Evolutionary conservation across 2,113 vertebrate genomes (phyloP).

Genomic region (Eurystomus gularis): DNA sequence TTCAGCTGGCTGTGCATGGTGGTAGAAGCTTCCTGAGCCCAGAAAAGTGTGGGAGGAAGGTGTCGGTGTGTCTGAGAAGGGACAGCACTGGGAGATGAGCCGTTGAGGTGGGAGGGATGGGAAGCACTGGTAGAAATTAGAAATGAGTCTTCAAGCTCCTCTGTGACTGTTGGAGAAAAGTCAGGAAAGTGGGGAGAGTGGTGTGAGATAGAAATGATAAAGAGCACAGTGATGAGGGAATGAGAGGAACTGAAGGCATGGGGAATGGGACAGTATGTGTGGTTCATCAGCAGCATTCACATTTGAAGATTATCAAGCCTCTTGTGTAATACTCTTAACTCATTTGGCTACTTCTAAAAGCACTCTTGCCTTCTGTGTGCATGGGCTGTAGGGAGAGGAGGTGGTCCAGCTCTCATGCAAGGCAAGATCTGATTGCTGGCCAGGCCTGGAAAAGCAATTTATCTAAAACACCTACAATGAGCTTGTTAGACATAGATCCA

Average conservation of each 20-base stretch:
- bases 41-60: rapidly evolving
- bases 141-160: not conserved
- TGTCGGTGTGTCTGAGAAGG: not conserved
- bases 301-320: not conserved
- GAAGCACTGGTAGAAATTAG: not conserved
- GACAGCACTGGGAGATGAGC: rapidly evolving
- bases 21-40: not conserved
- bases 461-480: not conserved
- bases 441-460: not conserved
- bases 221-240: not conserved
- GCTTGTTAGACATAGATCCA: not conserved
- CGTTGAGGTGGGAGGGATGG: not conserved
- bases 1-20: not conserved
- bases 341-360: not conserved
- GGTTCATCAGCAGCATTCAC: not conserved
- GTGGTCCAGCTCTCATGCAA: not conserved
- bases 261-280: rapidly evolving
- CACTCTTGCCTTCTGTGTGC: rapidly evolving
- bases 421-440: not conserved
- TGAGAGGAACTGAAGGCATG: not conserved
- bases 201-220: not conserved
- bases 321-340: not conserved
- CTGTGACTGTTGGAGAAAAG: rapidly evolving
- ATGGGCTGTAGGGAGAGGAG: not conserved
- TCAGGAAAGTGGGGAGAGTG: not conserved